Evolutionary conservation across 53 echinoderm and acorn worm species (phyloP).

Genomic region (Paelopatides confundens): DNA sequence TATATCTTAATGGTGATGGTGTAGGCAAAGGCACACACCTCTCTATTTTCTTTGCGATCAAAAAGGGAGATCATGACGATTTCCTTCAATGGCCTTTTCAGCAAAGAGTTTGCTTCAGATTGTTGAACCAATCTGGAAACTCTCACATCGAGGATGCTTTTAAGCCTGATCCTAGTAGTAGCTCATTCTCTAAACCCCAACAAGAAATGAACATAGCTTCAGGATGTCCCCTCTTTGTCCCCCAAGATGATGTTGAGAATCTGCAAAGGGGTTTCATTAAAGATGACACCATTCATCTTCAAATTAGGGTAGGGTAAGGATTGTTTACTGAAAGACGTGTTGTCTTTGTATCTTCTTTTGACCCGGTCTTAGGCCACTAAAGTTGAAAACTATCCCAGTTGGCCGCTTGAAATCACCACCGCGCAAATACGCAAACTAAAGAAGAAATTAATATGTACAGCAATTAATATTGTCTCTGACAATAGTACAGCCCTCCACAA

Average conservation of each 20-base stretch:
- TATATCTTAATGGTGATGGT: constrained; percentile 63
- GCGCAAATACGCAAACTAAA: no score
- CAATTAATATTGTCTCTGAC: no score
- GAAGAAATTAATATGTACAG: no score
- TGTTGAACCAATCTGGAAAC: constrained; percentile 53
- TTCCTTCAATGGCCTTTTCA: constrained; percentile 65
- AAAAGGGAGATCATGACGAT: constrained; percentile 42
- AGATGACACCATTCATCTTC: constrained; percentile 54
- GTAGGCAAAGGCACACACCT: constrained; percentile 66
- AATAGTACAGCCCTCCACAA: no score
- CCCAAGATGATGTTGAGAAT: constrained; percentile 51
- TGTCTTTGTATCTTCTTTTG: no score
- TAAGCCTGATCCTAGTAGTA: constrained; percentile 82
- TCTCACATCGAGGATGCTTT: constrained; percentile 78
- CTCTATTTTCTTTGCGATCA: constrained; percentile 64
- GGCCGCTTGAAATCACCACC: no score
- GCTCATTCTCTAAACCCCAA: constrained; percentile 73
- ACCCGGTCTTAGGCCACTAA: no score
- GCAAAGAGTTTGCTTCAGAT: constrained; percentile 52
- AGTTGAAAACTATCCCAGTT: no score
- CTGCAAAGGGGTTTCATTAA: constrained; percentile 51
- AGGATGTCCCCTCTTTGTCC: constrained; percentile 78
- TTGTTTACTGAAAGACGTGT: no score
- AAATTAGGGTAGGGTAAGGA: constrained; percentile 57
- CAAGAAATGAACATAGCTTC: constrained; percentile 88